Conservation (phyloP, 2,888 invertebrate species). For the Callosobruchus maculatus region DNA sequence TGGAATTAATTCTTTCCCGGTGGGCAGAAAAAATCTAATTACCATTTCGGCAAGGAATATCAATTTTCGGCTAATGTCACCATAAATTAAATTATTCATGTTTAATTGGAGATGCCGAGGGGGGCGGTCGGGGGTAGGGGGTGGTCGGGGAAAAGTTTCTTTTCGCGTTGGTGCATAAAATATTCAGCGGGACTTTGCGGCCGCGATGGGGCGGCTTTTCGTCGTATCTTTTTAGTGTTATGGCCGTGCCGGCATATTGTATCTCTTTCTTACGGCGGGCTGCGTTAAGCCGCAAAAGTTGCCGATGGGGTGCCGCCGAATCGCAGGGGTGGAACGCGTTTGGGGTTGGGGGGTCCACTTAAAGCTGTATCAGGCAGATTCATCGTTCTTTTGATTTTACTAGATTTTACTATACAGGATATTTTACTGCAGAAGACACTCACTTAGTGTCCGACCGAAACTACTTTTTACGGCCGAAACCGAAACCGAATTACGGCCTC, state of each 20-base stretch:
- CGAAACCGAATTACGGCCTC: too few relatives aligned
- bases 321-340: not conserved
- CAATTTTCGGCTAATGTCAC: constrained; percentile 47
- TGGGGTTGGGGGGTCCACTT: constrained; percentile 1
- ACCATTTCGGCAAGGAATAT: constrained; percentile 40
- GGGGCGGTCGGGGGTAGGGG: not conserved
- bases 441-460: too few relatives aligned
- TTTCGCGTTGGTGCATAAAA: constrained; percentile 31
- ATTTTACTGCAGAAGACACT: too few relatives aligned
- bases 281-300: constrained; percentile 2
- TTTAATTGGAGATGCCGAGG: constrained; percentile 47
- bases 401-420: too few relatives aligned
- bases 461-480: too few relatives aligned
- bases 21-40: constrained; percentile 36
- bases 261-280: constrained; percentile 26
- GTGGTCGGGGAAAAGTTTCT: not conserved
- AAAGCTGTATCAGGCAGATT: not conserved
- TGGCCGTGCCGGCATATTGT: constrained; percentile 44
- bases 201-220: constrained; percentile 23
- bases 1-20: not conserved
- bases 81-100: constrained; percentile 50
- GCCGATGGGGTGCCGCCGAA: constrained; percentile 1
- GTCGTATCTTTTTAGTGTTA: constrained; percentile 51
- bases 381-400: too few relatives aligned
- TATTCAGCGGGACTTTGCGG: constrained; percentile 45